Evolutionary conservation across 2,888 invertebrate species (phyloP).

Genomic region (Ganaspis brasiliensis): DNA sequence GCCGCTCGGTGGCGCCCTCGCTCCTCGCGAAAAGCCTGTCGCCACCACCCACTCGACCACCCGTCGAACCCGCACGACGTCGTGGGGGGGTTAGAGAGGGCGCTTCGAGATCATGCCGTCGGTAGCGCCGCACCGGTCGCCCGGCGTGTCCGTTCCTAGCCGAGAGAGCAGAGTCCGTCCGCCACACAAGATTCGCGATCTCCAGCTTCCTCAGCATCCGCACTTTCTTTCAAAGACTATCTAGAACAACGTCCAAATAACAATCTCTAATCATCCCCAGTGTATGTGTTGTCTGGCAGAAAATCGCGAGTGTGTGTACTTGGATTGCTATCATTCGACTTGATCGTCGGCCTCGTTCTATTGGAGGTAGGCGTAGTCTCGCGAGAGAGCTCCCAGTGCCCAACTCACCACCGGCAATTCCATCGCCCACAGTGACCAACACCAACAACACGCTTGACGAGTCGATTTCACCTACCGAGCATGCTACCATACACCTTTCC

Average conservation of each 20-base stretch:
- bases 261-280: neutral
- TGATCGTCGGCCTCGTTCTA: slow-evolving; percentile 11
- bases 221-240: too few relatives aligned
- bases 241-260: neutral
- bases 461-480: slow-evolving; percentile 10
- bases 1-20: slow-evolving; percentile 78
- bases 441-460: slow-evolving; percentile 36
- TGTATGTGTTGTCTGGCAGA: neutral
- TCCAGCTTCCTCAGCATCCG: slow-evolving; percentile 6
- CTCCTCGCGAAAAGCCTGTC: slow-evolving; percentile 44
- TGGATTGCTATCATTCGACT: slow-evolving; percentile 25
- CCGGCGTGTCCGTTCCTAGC: slow-evolving; percentile 66
- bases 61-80: slow-evolving; percentile 55
- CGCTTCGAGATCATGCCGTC: slow-evolving; percentile 68
- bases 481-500: slow-evolving; percentile 19
- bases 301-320: slow-evolving; percentile 18
- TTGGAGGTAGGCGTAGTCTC: slow-evolving; percentile 50
- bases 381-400: slow-evolving; percentile 18
- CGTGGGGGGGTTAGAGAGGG: slow-evolving; percentile 63
- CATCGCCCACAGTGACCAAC: slow-evolving; percentile 7
- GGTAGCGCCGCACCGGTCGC: slow-evolving; percentile 72
- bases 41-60: slow-evolving; percentile 48
- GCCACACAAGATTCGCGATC: slow-evolving; percentile 32
- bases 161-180: slow-evolving; percentile 44
- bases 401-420: neutral